Base-by-base conservation (phyloP, 2,888 invertebrate species). In the Kryphioiulus occultus region DNA sequence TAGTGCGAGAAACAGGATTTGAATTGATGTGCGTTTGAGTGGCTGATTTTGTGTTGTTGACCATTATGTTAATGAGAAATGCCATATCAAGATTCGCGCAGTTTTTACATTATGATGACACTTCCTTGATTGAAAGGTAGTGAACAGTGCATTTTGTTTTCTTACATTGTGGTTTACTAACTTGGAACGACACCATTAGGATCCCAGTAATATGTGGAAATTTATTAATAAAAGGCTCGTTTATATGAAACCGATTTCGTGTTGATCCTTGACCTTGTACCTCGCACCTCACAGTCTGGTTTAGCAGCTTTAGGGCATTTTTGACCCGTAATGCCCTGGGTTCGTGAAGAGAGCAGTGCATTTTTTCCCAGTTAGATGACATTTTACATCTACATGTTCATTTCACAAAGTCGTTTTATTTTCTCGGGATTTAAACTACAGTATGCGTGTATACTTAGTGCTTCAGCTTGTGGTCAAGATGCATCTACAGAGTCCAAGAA, bases 41-140 rank as follows among this genome's bases (percentile, higher is more conserved):
- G 59, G 59, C 59, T 59, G n/a, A 59, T 59, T 59, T 59, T 59
- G 59, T 59, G 59, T 59, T 59, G 59, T 59, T 59, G n/a, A n/a
- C n/a, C 19, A 59, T 59, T 59, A 59, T 59, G n/a, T 59, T 59
- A 59, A 59, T 22, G 59, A 59, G 59, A 59, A 59, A 59, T 59
- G 59, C 59, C 59, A 59, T 59, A 59, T 59, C 59, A 59, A 59
- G 17, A 59, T 15, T 19, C n/a, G 59, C n/a, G 42, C 7, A n/a
- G 19, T 59, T 59, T 59, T 59, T 59, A 59, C n/a, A 59, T 59
- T 59, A 59, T 59, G 59, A 59, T 59, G n/a, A 59, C 1, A 59
- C 59, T 59, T 59, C 59, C 59, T n/a, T 59, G n/a, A n/a, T n/a
- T n/a, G 59, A 59, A n/a, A 4, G 59, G 59, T 59, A 19, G 53